Evolutionary conservation across 2,797 vertebrate genomes (phyloP).

Genomic region (Scarus forsteni): DNA sequence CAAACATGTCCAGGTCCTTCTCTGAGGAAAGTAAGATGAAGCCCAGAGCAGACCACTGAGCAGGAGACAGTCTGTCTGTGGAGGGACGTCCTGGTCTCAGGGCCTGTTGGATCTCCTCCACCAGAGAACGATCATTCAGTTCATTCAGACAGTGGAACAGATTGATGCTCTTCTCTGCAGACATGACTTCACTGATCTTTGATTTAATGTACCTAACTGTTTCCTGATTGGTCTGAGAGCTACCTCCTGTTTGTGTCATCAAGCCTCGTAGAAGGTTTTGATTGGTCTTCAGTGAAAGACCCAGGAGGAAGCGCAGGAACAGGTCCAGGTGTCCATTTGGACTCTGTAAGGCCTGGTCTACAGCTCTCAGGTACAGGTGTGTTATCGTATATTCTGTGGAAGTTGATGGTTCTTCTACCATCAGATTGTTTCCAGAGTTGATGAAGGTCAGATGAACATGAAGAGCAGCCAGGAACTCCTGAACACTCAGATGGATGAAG

Average conservation of each 20-base stretch:
- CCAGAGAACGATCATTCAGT: slow-evolving; percentile 4
- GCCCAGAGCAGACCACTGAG: slow-evolving; percentile 24
- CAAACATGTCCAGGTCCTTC: slow-evolving; percentile 4
- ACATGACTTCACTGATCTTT: background rate
- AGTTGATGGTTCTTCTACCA: background rate
- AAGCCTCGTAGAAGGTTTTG: background rate
- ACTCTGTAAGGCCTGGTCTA: slow-evolving; percentile 35
- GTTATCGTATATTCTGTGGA: no score
- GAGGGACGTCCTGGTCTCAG: slow-evolving; percentile 9
- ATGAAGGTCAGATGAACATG: slow-evolving; percentile 14
- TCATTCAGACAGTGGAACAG: slow-evolving; percentile 29
- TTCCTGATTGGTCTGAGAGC: background rate
- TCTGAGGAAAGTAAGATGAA: slow-evolving; percentile 25
- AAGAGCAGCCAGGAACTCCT: slow-evolving; percentile 35
- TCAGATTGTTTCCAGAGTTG: slow-evolving; percentile 7
- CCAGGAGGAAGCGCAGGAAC: slow-evolving; percentile 14
- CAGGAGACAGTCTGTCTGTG: slow-evolving; percentile 3
- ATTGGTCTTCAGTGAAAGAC: slow-evolving; percentile 1
- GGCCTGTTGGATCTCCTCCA: slow-evolving; percentile 11
- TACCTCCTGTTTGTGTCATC: background rate
- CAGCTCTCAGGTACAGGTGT: background rate
- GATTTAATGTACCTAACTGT: slow-evolving; percentile 2
- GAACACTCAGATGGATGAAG: slow-evolving; percentile 37
- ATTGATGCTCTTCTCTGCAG: slow-evolving; percentile 8
- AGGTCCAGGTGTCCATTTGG: slow-evolving; percentile 32